These are phyloP conservation scores for Heterocephalus glaber DNA, from an alignment of 2,113 vertebrate species.

Conservation along the genomic window DNA sequence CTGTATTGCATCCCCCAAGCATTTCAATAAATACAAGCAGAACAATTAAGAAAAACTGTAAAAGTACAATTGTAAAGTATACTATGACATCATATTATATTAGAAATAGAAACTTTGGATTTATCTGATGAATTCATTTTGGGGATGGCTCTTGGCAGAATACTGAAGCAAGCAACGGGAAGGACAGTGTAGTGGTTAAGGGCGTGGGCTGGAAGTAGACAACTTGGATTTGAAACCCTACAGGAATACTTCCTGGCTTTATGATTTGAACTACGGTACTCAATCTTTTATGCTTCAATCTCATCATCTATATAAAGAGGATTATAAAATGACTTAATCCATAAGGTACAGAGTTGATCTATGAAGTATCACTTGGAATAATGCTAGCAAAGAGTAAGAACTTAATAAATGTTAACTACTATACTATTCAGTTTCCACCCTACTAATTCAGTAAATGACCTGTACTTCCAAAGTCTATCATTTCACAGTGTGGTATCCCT, in stretches of 20 bases:
- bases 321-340: background rate
- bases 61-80: conserved; percentile 44
- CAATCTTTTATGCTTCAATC: background rate
- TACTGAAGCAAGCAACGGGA: background rate
- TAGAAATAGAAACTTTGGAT: conserved; percentile 23
- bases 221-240: background rate
- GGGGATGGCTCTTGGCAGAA: background rate
- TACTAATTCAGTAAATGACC: background rate
- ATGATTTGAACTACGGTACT: background rate
- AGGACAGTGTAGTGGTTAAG: background rate
- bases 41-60: conserved; percentile 65
- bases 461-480: background rate
- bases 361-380: conserved; percentile 28
- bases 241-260: background rate
- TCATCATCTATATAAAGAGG: background rate
- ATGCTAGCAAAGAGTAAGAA: background rate
- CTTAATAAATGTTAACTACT: background rate
- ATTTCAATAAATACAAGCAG: conserved; percentile 65
- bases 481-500: background rate
- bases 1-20: conserved; percentile 66
- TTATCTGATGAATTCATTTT: conserved; percentile 7
- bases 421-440: background rate
- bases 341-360: background rate
- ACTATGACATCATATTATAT: background rate
- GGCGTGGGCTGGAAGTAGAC: background rate